These are phyloP conservation scores for Nyleta sp. DNA, from an alignment of 2,888 invertebrate genomes.

Conservation along the genomic window DNA sequence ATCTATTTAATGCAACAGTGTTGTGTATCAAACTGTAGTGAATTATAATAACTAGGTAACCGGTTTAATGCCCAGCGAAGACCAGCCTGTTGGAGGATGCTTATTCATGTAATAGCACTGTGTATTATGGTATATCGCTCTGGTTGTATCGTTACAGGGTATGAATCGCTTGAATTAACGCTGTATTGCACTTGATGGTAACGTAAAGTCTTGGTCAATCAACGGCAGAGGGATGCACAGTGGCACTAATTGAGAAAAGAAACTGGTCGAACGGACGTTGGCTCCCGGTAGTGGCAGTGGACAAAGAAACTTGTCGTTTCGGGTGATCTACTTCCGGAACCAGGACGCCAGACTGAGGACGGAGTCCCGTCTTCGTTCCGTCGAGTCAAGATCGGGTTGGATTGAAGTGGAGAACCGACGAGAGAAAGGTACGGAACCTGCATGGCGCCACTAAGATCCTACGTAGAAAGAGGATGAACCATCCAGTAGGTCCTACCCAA, in stretches of 20 bases:
- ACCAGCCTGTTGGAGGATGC: constrained; percentile 79
- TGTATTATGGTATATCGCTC: constrained; percentile 75
- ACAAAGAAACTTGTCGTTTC: no score
- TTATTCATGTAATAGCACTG: constrained; percentile 73
- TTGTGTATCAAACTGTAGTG: constrained; percentile 66
- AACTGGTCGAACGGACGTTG: not conserved
- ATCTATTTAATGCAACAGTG: constrained; percentile 55
- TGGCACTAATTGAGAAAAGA: not conserved
- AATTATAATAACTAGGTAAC: constrained; percentile 79
- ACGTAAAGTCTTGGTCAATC: not conserved
- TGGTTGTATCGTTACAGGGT: constrained; percentile 74
- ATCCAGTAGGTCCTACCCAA: no score
- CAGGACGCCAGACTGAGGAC: no score
- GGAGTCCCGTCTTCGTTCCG: no score
- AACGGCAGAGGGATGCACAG: no score
- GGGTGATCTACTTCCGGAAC: no score
- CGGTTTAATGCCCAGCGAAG: constrained; percentile 82
- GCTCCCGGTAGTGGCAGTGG: no score
- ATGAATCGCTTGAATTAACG: constrained; percentile 66
- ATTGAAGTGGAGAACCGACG: no score
- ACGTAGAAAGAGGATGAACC: no score
- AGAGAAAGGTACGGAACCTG: no score
- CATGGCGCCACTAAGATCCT: no score
- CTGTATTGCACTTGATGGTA: constrained; percentile 25
- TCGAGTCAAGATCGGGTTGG: no score